phyloP scores from a whole-genome alignment of 2,888 invertebrate species.

The Leptopilina myrica region DNA sequence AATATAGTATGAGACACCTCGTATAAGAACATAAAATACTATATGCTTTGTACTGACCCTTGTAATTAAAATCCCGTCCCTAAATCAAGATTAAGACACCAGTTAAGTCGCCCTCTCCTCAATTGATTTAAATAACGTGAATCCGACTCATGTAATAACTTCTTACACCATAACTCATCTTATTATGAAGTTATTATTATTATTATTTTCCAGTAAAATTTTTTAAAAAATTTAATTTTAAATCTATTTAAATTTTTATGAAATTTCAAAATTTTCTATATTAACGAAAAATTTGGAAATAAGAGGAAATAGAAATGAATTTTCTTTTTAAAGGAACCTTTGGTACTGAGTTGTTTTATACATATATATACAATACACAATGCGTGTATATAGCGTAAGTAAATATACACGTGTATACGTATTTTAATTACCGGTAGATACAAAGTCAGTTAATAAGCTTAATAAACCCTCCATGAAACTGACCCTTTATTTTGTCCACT shows the following conservation, averaged over 20 bases:
- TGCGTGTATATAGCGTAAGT: no score
- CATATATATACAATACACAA: neutral
- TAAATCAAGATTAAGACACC: slow-evolving; percentile 71
- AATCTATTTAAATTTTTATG: no score
- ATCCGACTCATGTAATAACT: neutral
- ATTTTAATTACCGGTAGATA: slow-evolving; percentile 18
- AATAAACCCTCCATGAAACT: slow-evolving; percentile 47
- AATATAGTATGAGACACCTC: neutral
- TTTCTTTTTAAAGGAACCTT: neutral
- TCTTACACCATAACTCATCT: neutral
- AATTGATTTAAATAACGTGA: neutral
- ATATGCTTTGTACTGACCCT: slow-evolving; percentile 67
- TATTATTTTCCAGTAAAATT: no score
- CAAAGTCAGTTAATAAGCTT: slow-evolving; percentile 49
- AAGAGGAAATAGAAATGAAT: no score
- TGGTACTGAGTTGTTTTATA: neutral
- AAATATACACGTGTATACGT: no score
- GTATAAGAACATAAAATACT: neutral
- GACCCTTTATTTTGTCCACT: slow-evolving; percentile 41
- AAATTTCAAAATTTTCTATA: no score
- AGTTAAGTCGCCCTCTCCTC: slow-evolving; percentile 65
- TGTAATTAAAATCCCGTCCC: slow-evolving; percentile 73
- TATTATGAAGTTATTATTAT: neutral
- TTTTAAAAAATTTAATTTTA: no score
- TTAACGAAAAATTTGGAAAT: no score